These are phyloP conservation scores for Scomber scombrus DNA, from an alignment of 2,113 vertebrate genomes.

Conservation along the genomic window DNA sequence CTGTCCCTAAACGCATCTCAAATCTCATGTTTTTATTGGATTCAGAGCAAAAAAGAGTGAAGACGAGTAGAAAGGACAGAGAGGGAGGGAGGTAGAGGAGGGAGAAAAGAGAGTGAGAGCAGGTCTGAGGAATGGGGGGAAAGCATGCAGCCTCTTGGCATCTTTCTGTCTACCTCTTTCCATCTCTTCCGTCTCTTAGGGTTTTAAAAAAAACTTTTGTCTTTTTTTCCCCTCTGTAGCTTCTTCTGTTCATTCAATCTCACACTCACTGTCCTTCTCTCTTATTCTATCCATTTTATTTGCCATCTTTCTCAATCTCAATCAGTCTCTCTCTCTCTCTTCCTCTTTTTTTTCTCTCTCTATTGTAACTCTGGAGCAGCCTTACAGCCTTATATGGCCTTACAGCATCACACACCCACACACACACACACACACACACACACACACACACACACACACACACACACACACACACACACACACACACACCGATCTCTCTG, in stretches of 20 bases:
- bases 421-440: slow-evolving; percentile 37
- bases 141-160: slow-evolving; percentile 49
- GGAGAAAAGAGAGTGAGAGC: slow-evolving; percentile 1
- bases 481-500: slow-evolving; percentile 3
- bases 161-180: slow-evolving; percentile 25
- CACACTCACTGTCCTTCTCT: slow-evolving; percentile 19
- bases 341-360: not conserved
- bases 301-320: not conserved
- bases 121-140: slow-evolving; percentile 48
- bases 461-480: slow-evolving; percentile 13
- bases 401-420: slow-evolving; percentile 47
- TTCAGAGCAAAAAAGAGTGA: not conserved
- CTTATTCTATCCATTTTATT: slow-evolving; percentile 23
- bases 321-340: not conserved
- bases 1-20: not conserved
- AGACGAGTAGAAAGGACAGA: not conserved
- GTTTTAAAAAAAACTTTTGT: too few species aligned
- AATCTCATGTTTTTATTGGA: slow-evolving; percentile 6
- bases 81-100: not conserved
- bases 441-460: slow-evolving; percentile 33
- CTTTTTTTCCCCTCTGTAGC: slow-evolving; percentile 10
- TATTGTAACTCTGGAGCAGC: slow-evolving; percentile 31
- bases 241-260: slow-evolving; percentile 23
- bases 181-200: not conserved
- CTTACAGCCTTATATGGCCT: slow-evolving; percentile 75